These are phyloP conservation scores for Desmophyllum pertusum DNA, from an alignment of 92 coral and sea anemone genomes.

Conservation along the genomic window DNA sequence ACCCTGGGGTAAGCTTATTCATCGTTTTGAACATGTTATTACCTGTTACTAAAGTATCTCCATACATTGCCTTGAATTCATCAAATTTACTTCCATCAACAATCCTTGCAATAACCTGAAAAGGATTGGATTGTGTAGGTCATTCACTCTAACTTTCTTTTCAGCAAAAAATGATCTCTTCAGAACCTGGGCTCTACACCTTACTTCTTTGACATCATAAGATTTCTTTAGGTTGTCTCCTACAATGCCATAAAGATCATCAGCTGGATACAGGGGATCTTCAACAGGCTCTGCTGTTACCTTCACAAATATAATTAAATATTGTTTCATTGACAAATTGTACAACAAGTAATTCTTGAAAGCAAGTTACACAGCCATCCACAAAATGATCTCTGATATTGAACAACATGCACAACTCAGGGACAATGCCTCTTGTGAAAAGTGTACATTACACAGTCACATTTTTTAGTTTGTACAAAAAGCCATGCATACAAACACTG, in stretches of 20 bases:
- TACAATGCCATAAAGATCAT: conserved; percentile 95
- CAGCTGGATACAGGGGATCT: conserved; percentile 85
- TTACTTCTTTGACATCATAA: conserved; percentile 93
- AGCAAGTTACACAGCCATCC: background rate
- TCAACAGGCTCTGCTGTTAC: conserved; percentile 72
- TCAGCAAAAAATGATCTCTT: background rate
- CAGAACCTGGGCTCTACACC: background rate
- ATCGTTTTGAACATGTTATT: too few species aligned
- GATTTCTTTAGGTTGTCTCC: conserved; percentile 96
- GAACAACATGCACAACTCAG: too few species aligned
- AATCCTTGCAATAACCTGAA: conserved; percentile 93
- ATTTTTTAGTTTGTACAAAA: too few species aligned
- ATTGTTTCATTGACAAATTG: background rate
- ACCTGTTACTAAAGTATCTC: conserved; percentile 95
- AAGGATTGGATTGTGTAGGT: background rate
- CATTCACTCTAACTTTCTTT: background rate
- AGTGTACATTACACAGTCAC: too few species aligned
- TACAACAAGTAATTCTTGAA: background rate
- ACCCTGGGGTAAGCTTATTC: too few species aligned
- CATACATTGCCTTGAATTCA: conserved; percentile 97
- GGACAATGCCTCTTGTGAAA: too few species aligned
- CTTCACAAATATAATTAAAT: conserved; percentile 30
- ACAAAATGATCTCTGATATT: too few species aligned
- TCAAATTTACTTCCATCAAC: conserved; percentile 98
- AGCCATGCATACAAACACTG: too few species aligned